These are phyloP conservation scores for Yponomeuta cagnagella DNA, from an alignment of 2,888 invertebrate species.

Conservation along the genomic window DNA sequence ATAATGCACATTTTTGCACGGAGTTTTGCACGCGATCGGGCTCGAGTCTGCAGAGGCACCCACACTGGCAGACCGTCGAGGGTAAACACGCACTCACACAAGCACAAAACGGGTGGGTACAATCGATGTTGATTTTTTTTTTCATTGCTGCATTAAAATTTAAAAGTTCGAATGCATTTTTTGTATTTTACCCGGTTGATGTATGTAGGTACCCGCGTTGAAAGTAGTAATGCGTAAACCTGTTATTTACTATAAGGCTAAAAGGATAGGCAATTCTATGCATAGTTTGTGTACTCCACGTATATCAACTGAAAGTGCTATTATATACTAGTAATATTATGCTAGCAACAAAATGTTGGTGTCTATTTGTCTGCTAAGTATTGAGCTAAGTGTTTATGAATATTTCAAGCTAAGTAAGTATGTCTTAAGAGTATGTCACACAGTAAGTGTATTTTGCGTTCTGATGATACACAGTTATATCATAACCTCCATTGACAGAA, in stretches of 20 bases:
- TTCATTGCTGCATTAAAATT: conserved; percentile 19
- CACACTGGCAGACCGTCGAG: conserved; percentile 34
- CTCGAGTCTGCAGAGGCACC: conserved; percentile 44
- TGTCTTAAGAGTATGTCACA: too few relatives aligned
- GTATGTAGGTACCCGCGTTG: not conserved
- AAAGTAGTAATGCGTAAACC: conserved; percentile 10
- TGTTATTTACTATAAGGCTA: not conserved
- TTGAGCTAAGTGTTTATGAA: too few relatives aligned
- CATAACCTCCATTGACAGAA: too few relatives aligned
- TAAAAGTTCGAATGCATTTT: conserved; percentile 15
- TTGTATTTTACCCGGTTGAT: not conserved
- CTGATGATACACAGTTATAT: too few relatives aligned
- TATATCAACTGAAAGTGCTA: too few relatives aligned
- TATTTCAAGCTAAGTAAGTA: too few relatives aligned
- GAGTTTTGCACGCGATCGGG: conserved; percentile 59
- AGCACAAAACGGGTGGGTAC: conserved; percentile 26
- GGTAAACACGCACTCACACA: conserved; percentile 31
- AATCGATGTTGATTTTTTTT: conserved; percentile 16
- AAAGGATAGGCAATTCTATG: not conserved
- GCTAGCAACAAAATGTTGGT: too few relatives aligned
- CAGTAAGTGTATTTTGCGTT: too few relatives aligned
- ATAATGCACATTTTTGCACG: conserved; percentile 70
- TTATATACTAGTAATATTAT: too few relatives aligned
- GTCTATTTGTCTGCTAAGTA: too few relatives aligned
- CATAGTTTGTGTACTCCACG: too few relatives aligned